Evolutionary conservation across 2,797 vertebrate species (phyloP), one percentile per base, ranked within the genome.

Genomic region (Centropyge bicolor): DNA sequence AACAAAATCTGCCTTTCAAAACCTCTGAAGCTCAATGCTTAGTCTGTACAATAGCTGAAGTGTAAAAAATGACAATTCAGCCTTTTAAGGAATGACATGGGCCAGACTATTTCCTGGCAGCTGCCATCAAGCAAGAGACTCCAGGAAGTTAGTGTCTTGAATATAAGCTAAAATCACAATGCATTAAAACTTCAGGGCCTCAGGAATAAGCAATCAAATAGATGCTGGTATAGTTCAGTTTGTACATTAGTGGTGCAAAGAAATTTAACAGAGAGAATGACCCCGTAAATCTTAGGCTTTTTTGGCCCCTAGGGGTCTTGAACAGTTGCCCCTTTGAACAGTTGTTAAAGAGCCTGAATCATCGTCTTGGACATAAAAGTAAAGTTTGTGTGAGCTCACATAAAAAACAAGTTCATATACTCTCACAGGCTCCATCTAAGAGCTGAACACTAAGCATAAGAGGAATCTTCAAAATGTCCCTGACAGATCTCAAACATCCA

Each of bases 391-490:
- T 12, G 22, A 51, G 24, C 68, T 69, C 24, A 64, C 36, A 9
- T 65, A 46, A 54, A 46, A 54, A 66, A 59, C 0, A 13, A 40
- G 27, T 51, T 76, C 10, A 63, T 35, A 49, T 19, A 43, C 24
- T 51, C 59, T 38, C 40, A 40, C 24, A 17, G 41, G 43, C 19
- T 68, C 43, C 5, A 11, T 31, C 2, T 48, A 38, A 3, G n/a
- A 45, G 46, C 24, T 40, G 6, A 68, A 73, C 24, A 24, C 22
- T 8, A 1, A 54, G 60, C 16, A 54, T n/a, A 35, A 45, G 6
- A 22, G 12, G 38, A 24, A 48, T 41, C 49, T 70, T 78, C 14
- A 4, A 38, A 48, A 55, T 62, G 69, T 70, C 46, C 69, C 27
- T 46, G 55, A 74, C 51, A 60, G 22, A 51, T 54, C 59, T 62